Evolutionary conservation across 2,113 vertebrate genomes (phyloP), one percentile per base, ranked within the genome.

Genomic region (Toxotes chatareus): DNA sequence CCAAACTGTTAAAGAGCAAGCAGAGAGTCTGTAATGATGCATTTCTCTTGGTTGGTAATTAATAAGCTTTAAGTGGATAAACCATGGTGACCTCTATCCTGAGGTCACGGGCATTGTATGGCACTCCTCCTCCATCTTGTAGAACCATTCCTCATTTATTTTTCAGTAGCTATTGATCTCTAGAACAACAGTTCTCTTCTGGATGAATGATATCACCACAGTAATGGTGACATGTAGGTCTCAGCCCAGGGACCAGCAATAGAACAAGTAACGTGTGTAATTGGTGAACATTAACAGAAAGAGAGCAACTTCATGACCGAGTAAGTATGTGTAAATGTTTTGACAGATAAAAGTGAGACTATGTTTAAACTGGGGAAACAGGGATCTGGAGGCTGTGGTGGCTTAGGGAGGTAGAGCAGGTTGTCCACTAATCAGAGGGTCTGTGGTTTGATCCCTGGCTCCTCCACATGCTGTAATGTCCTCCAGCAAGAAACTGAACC

Each of bases 141-240:
- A 44, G 57, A 77, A 27, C 68, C 67, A 79, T 88, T 83, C 79
- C 60, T 90, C 88, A 79, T 83, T 77, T 77, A 47, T 72, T 42
- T 75, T 76, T 79, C 71, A 82, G 76, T 46, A 56, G 77, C 76
- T 83, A 81, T 83, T 90, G 88, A 89, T 90, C 83, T 84, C 82
- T 49, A 60, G 81, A 61, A 68, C 76, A 78, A 66, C 71, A 77
- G 80, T 84, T 87, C 82, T 80, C 67, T 21, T 47, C 75, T 80
- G 83, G 83, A 91, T 90, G 65, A 81, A 90, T 87, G 46, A 73
- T 59, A 66, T 62, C 51, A 63, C 59, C 59, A 38, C 65, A 53
- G 49, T 74, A 83, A 86, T 86, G 83, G 73, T 72, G 83, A 79
- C 76, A 70, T 86, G 80, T 55, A 62, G 62, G 14, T 76, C 80